Evolutionary conservation across 2,888 invertebrate genomes (phyloP), one percentile per base, ranked within the genome.

Genomic region (Panzeria rudis): DNA sequence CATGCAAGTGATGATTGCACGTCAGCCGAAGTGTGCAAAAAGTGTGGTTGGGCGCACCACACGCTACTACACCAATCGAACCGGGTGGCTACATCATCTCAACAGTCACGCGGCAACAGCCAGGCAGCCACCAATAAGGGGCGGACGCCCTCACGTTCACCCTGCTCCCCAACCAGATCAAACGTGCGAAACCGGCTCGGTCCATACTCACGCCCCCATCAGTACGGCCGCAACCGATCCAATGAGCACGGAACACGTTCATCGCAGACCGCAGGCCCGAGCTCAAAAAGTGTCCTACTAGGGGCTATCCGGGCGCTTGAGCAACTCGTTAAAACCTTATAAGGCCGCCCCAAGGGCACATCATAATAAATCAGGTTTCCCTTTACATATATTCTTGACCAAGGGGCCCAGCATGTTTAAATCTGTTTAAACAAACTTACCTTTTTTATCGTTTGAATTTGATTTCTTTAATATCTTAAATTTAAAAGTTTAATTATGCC

Each of bases 1-100:
- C 59, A 59, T 15, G 35, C 4, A 3, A 59, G 35, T 5, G 15
- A 32, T 13, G 59, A 59, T 8, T 59, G 59, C 3, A 59, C 35
- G 4, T 59, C 59, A n/a, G 32, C 59, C 15, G 35, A 17, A 1
- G 59, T 59, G 5, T 59, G 59, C 35, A n/a, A n/a, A 2, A 15
- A 83, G 3, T 50, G 50, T 20, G 50, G 50, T 17, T 50, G 50
- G 50, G 50, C 50, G 13, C n/a, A 50, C 17, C 50, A 50, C 50
- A 50, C 17, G 50, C 17, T 50, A 11, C 13, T 41, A 4, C 41
- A 41, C 15, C 41, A 41, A 11, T 15, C 41, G 3, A 41, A 41
- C 15, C 13, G 41, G 13, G 41, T 41, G 15, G 4, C 11, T 15
- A 41, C 41, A 13, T 41, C 41, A 11, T 11, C 13, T 4, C 41